Conservation (phyloP, 2,797 vertebrate species). For the Crax fasciolata region DNA sequence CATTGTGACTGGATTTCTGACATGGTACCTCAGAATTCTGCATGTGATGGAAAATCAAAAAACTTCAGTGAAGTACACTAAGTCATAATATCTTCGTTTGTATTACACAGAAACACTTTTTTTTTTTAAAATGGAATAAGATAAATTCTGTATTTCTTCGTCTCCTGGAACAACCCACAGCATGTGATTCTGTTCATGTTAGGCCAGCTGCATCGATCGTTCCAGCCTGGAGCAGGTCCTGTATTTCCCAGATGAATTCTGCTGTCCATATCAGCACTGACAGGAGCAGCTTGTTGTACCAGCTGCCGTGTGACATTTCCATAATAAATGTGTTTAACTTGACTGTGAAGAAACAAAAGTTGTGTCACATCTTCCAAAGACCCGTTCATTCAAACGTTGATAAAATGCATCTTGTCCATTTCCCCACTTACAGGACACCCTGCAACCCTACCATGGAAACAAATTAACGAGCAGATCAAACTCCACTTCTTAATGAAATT, state of each 20-base stretch:
- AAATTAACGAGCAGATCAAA: background rate
- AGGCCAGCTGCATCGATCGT: background rate
- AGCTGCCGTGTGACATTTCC: conserved; percentile 40
- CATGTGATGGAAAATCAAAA: background rate
- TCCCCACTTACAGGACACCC: background rate
- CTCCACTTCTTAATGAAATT: conserved; percentile 27
- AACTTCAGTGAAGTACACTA: background rate
- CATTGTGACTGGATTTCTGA: too few relatives aligned
- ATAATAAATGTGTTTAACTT: conserved; percentile 61
- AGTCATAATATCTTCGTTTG: rapidly evolving
- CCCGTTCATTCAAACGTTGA: background rate
- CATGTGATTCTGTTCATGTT: background rate
- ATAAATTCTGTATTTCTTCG: background rate
- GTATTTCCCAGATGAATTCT: background rate
- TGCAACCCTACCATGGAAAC: background rate
- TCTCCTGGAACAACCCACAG: background rate
- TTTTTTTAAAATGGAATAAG: too few relatives aligned
- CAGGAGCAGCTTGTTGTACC: conserved; percentile 51
- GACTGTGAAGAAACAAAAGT: background rate
- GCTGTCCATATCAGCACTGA: background rate
- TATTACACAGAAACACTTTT: background rate
- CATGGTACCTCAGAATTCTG: too few relatives aligned
- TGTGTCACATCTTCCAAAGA: background rate
- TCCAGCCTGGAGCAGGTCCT: conserved; percentile 15
- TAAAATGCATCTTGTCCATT: background rate